Conservation (phyloP, 2,797 vertebrate species). For the Netta rufina region DNA sequence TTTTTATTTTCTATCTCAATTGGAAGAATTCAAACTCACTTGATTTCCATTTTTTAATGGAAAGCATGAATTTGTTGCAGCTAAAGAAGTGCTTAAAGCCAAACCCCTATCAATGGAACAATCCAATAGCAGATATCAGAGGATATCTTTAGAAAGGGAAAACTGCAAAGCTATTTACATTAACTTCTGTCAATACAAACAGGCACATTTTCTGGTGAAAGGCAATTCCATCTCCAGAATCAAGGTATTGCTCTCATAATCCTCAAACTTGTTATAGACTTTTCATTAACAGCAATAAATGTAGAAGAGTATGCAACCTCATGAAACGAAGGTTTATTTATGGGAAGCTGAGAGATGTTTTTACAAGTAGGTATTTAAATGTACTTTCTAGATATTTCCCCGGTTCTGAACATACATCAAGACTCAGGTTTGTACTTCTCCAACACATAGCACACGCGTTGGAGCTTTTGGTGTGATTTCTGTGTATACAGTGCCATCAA, state of each 20-base stretch:
- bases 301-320: not conserved
- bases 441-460: too few species aligned
- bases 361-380: not conserved
- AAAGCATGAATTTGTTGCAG: not conserved
- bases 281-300: not conserved
- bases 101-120: not conserved
- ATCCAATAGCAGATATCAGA: not conserved
- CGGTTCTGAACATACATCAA: not conserved
- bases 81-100: not conserved
- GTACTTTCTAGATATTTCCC: not conserved
- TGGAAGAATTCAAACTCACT: not conserved
- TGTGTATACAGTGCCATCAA: not conserved
- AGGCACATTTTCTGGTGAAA: not conserved
- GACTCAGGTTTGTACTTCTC: not conserved
- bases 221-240: not conserved
- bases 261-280: not conserved
- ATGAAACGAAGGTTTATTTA: not conserved
- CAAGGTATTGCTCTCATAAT: not conserved
- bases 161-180: not conserved
- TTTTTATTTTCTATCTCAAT: not conserved
- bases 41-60: not conserved
- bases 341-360: not conserved
- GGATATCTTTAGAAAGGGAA: not conserved
- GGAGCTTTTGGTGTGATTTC: not conserved
- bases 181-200: not conserved